A percentile compares a stretch with the other conserved stretches of the same genome.
These are phyloP conservation scores for Acrocephalus scirpaceus DNA, from an alignment of 2,797 vertebrate genomes.

Conservation along the genomic window DNA sequence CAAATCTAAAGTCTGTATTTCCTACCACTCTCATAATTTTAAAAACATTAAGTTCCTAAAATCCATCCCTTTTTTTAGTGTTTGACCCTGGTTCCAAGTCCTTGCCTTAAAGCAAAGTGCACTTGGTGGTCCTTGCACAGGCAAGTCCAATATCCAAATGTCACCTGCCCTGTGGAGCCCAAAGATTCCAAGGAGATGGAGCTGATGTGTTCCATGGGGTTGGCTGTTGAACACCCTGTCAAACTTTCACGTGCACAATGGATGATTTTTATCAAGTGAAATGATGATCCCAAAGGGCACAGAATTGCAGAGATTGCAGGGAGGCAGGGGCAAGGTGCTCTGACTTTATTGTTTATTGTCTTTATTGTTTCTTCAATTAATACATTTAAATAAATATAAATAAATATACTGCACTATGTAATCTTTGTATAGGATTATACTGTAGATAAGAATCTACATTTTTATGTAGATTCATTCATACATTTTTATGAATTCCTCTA, in stretches of 20 bases:
- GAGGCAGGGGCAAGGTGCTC: neutral
- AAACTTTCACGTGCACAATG: neutral
- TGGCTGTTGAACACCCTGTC: neutral
- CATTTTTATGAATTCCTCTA: neutral
- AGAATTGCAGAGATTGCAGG: neutral
- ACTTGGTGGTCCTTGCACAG: neutral
- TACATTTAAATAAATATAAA: neutral
- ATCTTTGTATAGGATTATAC: neutral
- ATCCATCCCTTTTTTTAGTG: neutral
- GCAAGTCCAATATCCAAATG: neutral
- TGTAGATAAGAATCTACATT: neutral
- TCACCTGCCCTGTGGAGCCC: neutral
- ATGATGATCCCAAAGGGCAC: conserved; percentile 38
- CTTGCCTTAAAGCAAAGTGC: neutral
- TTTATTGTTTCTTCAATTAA: neutral
- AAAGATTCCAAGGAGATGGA: neutral
- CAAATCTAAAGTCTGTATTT: neutral
- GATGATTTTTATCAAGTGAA: neutral
- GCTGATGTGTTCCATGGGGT: neutral
- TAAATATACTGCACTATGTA: neutral
- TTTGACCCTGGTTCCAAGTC: neutral
- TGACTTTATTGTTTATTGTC: neutral
- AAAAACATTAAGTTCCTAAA: neutral
- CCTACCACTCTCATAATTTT: fast-evolving
- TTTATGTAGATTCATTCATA: neutral